Percentiles rank a stretch among this genome's conserved stretches.
Evolutionary conservation across 2,888 invertebrate genomes (phyloP).

Genomic region (Agrotis segetum): DNA sequence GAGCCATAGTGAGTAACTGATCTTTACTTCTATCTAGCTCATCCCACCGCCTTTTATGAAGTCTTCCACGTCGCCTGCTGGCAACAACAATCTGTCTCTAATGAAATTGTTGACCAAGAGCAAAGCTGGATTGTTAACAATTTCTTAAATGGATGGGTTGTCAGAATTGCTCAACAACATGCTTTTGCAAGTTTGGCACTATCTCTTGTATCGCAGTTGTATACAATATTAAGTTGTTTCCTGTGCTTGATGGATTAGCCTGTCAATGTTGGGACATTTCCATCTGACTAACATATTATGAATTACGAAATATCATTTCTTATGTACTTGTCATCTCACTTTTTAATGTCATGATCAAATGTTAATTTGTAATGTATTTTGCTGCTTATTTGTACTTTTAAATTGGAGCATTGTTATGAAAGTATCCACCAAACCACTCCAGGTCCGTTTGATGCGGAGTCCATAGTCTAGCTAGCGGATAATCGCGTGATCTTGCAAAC

Average conservation of each 20-base stretch:
- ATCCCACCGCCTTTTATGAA: too few relatives aligned
- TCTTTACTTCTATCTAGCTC: too few relatives aligned
- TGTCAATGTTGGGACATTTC: constrained; percentile 56
- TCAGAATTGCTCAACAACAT: constrained; percentile 32
- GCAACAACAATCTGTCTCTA: too few relatives aligned
- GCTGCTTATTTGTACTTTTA: constrained; percentile 23
- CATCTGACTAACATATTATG: constrained; percentile 28
- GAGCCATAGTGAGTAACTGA: too few relatives aligned
- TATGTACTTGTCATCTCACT: constrained; percentile 33
- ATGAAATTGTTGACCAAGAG: neutral
- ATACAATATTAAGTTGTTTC: constrained; percentile 42
- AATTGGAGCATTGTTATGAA: constrained; percentile 4
- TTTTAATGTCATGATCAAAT: constrained; percentile 21
- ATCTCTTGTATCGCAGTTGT: constrained; percentile 45
- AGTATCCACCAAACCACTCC: too few relatives aligned
- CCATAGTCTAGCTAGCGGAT: too few relatives aligned
- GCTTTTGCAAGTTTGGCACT: constrained; percentile 50
- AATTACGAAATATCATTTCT: constrained; percentile 35
- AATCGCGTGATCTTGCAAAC: too few relatives aligned
- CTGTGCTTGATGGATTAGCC: constrained; percentile 51
- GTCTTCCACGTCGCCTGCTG: too few relatives aligned
- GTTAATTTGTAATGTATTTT: too few relatives aligned
- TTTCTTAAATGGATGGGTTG: constrained; percentile 43
- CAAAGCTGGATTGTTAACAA: constrained; percentile 7
- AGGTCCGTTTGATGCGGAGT: too few relatives aligned